Base-by-base conservation (phyloP, 2,797 vertebrate genomes). In the Scleropages formosus region DNA sequence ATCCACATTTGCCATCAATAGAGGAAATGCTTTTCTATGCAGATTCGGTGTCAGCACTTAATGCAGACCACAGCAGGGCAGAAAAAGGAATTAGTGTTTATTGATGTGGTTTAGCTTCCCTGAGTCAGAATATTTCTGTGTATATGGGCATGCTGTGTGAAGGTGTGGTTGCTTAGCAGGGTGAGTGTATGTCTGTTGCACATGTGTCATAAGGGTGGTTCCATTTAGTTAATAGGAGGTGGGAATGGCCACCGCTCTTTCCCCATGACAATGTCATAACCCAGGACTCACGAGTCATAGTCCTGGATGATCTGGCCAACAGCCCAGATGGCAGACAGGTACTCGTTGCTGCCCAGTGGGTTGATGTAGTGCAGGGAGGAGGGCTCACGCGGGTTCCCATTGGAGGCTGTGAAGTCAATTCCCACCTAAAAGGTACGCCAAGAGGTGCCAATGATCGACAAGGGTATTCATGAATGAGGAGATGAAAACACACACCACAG, bases 291-390 rank as follows among this genome's bases (percentile, higher is more conserved):
- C 98, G 96, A 94, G 88, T 99, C 98, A 0, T 99, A 99, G 89
- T 99, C 98, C 87, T 99, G 98, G 84, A 99, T 99, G 87, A 99
- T 98, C 87, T 99, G 96, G 26, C 98, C 98, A 0, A 99, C 98
- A 1, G 98, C 96, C 93, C 97, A 96, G 82, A 99, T 96, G 58
- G 98, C 98, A 0, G 96, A 93, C 27, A 99, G 86, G 80, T 99
- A 99, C 80, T 99, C 97, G 0, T 99, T 99, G 82, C 95, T 97
- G 79, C 97, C 97, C 92, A 97, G 83, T 2, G 97, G 96, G 90
- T 95, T 98, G 87, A 99, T 98, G 81, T 98, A 94, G 89, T 99
- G 98, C 83, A 99, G 91, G 70, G 98, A 99, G 12, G 95, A 95
- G 0, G 95, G 91, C 79, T 99, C 97, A 0, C 94, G 89, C 0